Evolutionary conservation across 30 jellyfish, hydroid and myxozoan genomes (phyloP).

Genomic region (Hydractinia symbiolongicarpus): DNA sequence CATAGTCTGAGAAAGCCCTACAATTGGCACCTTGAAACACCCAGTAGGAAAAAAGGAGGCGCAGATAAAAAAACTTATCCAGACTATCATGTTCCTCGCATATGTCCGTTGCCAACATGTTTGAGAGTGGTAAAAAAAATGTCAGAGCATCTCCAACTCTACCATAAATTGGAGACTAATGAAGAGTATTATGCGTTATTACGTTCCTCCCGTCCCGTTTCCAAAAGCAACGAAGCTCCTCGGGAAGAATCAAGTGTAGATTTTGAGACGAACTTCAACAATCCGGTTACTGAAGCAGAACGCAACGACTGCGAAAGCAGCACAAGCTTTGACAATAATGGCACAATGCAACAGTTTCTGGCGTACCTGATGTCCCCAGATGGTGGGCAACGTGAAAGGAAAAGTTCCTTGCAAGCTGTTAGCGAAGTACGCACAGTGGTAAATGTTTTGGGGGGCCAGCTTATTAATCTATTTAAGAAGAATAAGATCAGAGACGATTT

Average conservation of each 20-base stretch:
- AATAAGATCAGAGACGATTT: not conserved
- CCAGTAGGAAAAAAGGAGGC: no score
- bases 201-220: no score
- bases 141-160: no score
- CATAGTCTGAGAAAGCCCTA: not conserved
- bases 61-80: not conserved
- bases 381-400: conserved; percentile 16
- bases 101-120: no score
- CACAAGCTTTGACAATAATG: not conserved
- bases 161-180: no score
- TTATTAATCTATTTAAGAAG: not conserved
- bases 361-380: conserved; percentile 17
- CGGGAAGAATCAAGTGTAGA: no score
- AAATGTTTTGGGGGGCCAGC: not conserved
- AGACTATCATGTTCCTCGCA: not conserved
- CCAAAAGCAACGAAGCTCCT: no score
- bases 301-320: not conserved
- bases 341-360: not conserved
- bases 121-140: no score
- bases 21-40: not conserved
- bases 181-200: no score
- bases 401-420: not conserved
- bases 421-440: conserved; percentile 9
- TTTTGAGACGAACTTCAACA: no score
- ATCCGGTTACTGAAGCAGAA: no score